Base-by-base conservation (phyloP, 2,113 vertebrate species). In the Bubo blakistoni region DNA sequence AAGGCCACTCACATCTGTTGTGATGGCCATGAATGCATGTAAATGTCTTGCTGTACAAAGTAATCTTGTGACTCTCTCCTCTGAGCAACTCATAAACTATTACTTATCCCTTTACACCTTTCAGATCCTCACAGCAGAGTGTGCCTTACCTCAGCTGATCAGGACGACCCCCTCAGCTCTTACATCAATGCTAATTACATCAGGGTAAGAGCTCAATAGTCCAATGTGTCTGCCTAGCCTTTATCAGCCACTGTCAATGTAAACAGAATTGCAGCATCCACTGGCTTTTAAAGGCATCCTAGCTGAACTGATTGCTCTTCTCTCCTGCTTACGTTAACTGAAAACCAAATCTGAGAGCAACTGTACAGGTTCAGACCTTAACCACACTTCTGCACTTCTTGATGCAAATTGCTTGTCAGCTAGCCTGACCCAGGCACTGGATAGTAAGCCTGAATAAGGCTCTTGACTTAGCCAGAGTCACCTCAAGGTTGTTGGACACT, bases 141-240 rank as follows among this genome's bases (percentile, higher is more conserved):
- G 95, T 99, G 99, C 97, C 98, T 99, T 97, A 99, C 98, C 92
- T 98, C 99, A 73, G 98, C 97, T 85, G 99, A 99, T 80, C 98
- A 99, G 73, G 99, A 99, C 0, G 99, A 99, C 93, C 99, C 99
- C 97, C 99, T 99, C 94, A 98, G 97, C 77, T 99, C 99, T 90
- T 99, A 99, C 96, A 99, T 99, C 97, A 99, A 99, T 36, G 99
- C 98, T 94, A 99, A 99, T 98, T 99, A 99, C 97, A 99, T 99
- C 95, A 98, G 99, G 98, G 99, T 99, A 98, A 91, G 99, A 95
- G 63, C 77, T 79, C 61, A 14, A 55, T 21, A 81, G 58, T 65
- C 49, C n/a, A 9, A 2, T 26, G 27, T 69, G 47, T 88, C 62
- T 92, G 73, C 55, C 49, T n/a, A 34, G 70, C 54, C 36, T 82